Conservation (phyloP, 2,797 vertebrate species). For the Myotis planiceps region DNA sequence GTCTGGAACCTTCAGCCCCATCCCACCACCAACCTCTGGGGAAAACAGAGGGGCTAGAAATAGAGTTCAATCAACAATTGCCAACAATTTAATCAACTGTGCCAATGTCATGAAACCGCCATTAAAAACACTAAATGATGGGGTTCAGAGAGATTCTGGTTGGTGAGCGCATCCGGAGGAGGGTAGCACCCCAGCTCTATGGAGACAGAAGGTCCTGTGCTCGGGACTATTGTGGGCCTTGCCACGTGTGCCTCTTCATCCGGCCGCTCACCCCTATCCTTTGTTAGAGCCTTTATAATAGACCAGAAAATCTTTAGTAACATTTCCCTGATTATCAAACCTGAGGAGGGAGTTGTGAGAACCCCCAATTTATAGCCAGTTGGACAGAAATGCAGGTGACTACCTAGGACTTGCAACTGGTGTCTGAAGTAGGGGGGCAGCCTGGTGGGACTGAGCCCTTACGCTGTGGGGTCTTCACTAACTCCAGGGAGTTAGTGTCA, state of each 20-base stretch:
- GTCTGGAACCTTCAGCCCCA: neutral
- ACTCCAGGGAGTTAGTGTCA: neutral
- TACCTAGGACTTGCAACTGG: neutral
- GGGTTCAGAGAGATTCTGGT: neutral
- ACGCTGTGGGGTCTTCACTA: neutral
- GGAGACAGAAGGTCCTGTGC: neutral
- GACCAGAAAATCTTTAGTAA: neutral
- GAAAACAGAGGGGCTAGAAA: neutral
- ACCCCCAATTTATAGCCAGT: neutral
- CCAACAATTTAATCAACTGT: neutral
- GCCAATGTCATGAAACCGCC: neutral
- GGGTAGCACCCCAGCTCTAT: rapidly evolving
- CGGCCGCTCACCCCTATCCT: neutral
- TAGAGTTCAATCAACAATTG: neutral
- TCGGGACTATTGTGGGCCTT: too few relatives aligned
- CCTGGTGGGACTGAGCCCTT: neutral
- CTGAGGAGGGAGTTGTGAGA: neutral
- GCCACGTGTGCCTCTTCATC: neutral
- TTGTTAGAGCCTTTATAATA: neutral
- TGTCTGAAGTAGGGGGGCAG: too few relatives aligned
- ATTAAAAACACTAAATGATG: neutral
- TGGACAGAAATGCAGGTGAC: neutral
- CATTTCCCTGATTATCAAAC: neutral
- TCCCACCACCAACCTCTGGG: neutral
- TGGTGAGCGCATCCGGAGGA: neutral